Conservation (phyloP, 2,797 vertebrate genomes). For the Trichosurus vulpecula region DNA sequence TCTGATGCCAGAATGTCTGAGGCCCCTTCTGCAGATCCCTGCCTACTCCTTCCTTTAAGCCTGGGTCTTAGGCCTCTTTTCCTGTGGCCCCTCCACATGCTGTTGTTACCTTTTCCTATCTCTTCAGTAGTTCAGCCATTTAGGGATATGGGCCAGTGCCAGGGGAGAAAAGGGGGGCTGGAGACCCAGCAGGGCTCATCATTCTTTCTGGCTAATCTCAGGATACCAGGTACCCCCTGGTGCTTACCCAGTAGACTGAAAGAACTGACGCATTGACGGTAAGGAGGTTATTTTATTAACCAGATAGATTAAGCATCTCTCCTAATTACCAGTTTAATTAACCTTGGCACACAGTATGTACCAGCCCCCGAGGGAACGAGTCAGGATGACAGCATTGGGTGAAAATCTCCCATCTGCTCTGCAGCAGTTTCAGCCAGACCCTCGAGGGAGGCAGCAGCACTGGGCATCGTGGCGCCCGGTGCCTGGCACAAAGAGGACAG, state of each 20-base stretch:
- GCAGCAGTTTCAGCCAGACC: neutral
- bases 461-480: neutral
- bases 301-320: slow-evolving; percentile 82
- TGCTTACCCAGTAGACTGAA: slow-evolving; percentile 35
- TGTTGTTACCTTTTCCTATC: neutral
- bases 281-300: slow-evolving; percentile 81
- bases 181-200: neutral
- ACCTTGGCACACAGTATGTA: slow-evolving; percentile 81
- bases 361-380: slow-evolving; percentile 75
- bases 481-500: neutral
- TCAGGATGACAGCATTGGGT: slow-evolving; percentile 68
- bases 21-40: neutral
- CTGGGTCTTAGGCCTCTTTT: neutral
- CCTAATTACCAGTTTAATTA: slow-evolving; percentile 84
- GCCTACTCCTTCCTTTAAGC: neutral
- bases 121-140: neutral
- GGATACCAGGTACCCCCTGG: neutral
- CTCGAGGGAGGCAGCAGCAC: neutral
- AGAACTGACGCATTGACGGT: neutral
- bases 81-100: neutral
- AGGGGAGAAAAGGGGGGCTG: neutral
- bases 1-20: neutral
- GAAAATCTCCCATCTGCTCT: slow-evolving; percentile 51
- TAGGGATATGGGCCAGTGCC: neutral
- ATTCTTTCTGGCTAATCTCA: slow-evolving; percentile 2